Evolutionary conservation across 2,113 vertebrate genomes (phyloP), one percentile per base, ranked within the genome.

Genomic region (Microcebus lehilahytsara): DNA sequence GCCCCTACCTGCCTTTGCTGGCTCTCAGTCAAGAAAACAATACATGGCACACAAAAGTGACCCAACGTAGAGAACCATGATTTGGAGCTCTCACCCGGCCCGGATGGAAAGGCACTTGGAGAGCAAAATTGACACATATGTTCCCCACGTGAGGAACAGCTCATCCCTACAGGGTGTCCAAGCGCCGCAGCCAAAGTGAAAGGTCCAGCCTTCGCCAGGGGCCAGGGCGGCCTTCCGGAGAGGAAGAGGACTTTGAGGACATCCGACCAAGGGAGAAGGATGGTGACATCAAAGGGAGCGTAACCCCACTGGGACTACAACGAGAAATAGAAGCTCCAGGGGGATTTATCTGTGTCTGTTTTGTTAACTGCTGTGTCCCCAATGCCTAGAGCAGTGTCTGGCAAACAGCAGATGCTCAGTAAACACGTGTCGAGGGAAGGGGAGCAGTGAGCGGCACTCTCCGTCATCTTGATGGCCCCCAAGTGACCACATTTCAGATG

Each of bases 21-120:
- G n/a, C 62, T 93, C 74, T 96, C 27, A 66, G 60, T 96, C 92
- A 72, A 93, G 87, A 86, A 93, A 95, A 93, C 32, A 85, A 91
- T 34, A 32, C 92, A 37, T 51, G 72, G 53, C 30, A 56, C 51
- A 85, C 8, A 13, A 74, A 74, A 98, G 92, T 86, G 95, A 98
- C 96, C 97, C 97, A 97, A 96, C 49, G 80, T 92, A 51, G 88
- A 98, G 92, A 97, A 96, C 83, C 96, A 95, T 58, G 64, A 94
- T 96, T 58, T n/a, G 5, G 79, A 95, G 71, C 69, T 86, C 17
- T 30, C 83, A 91, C 97, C 79, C 85, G 66, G 62, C 53, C 27
- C 0, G 2, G 85, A 95, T 46, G 19, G 46, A 88, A 96, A 93
- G 96, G 64, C 64, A 96, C 83, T 17, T 0, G 89, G 78, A 95